Evolutionary conservation across 2,888 invertebrate genomes (phyloP).

Genomic region (Germaria angustata): DNA sequence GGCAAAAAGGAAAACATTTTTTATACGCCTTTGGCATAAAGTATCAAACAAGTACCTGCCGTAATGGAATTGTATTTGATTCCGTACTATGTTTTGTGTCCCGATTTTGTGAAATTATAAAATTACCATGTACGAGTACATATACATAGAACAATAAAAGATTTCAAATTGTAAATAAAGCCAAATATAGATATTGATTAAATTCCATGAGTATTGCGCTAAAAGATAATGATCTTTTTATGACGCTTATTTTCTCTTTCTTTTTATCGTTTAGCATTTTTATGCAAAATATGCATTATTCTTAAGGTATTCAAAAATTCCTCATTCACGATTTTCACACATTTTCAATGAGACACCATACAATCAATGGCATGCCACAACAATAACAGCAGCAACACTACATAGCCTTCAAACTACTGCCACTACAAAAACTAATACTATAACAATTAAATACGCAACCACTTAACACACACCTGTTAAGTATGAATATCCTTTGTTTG

Average conservation of each 20-base stretch:
- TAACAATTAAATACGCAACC: slow-evolving; percentile 23
- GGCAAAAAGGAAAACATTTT: too few relatives aligned
- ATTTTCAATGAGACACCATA: slow-evolving; percentile 38
- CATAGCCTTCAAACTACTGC: not conserved
- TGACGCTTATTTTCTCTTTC: not conserved
- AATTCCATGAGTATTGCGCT: slow-evolving; percentile 15
- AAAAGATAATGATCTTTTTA: slow-evolving; percentile 29
- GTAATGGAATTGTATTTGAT: too few relatives aligned
- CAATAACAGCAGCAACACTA: not conserved
- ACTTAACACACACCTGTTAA: slow-evolving; percentile 31
- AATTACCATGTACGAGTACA: too few relatives aligned
- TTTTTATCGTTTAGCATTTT: not conserved
- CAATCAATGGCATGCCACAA: not conserved
- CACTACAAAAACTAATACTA: not conserved
- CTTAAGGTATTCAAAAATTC: slow-evolving; percentile 58
- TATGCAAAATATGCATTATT: not conserved
- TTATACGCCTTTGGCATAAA: too few relatives aligned
- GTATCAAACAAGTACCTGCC: too few relatives aligned
- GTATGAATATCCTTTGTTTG: slow-evolving; percentile 41
- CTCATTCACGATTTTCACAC: slow-evolving; percentile 65
- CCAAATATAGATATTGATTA: too few relatives aligned
- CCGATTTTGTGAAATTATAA: too few relatives aligned
- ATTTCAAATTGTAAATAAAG: too few relatives aligned
- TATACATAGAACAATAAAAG: too few relatives aligned
- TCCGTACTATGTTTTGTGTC: too few relatives aligned